These are phyloP conservation scores for Drosophila truncata DNA, from an alignment of 1,140 invertebrate genomes.

Conservation along the genomic window DNA sequence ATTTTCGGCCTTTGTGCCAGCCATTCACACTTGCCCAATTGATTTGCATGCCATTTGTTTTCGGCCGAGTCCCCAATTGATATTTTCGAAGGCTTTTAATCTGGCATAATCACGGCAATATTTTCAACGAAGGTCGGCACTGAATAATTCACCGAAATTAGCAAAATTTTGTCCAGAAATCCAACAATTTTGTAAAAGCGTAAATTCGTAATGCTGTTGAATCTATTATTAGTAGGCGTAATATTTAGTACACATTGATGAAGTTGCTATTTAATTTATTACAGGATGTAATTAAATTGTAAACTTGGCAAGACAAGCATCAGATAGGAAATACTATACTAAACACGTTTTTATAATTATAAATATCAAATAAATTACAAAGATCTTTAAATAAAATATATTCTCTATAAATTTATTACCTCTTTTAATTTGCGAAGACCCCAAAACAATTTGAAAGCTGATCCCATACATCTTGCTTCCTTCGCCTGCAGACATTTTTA, in stretches of 20 bases:
- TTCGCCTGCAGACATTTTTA: slow-evolving; percentile 31
- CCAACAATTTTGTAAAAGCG: slow-evolving; percentile 6
- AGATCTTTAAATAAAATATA: too few relatives aligned
- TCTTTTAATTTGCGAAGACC: not conserved
- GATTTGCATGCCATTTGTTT: slow-evolving; percentile 52
- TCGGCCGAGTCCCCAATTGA: slow-evolving; percentile 27
- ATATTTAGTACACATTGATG: not conserved
- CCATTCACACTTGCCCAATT: slow-evolving; percentile 60
- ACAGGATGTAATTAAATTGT: too few relatives aligned
- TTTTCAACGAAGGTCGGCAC: slow-evolving; percentile 26
- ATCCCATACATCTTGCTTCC: slow-evolving; percentile 6
- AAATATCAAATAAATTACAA: not conserved
- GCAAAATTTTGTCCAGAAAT: slow-evolving; percentile 5
- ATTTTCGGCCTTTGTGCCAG: slow-evolving; percentile 70
- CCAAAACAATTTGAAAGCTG: slow-evolving; percentile 3
- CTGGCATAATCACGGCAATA: slow-evolving; percentile 35
- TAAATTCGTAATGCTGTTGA: slow-evolving; percentile 5
- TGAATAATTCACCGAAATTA: slow-evolving; percentile 45
- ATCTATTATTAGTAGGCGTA: not conserved
- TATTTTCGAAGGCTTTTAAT: slow-evolving; percentile 42
- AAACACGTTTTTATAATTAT: slow-evolving; percentile 3
- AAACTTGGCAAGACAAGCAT: not conserved
- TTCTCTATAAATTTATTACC: not conserved
- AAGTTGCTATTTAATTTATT: slow-evolving; percentile 7
- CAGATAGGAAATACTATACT: not conserved